Evolutionary conservation across 2,797 vertebrate species (phyloP).

Genomic region (Acomys russatus): DNA sequence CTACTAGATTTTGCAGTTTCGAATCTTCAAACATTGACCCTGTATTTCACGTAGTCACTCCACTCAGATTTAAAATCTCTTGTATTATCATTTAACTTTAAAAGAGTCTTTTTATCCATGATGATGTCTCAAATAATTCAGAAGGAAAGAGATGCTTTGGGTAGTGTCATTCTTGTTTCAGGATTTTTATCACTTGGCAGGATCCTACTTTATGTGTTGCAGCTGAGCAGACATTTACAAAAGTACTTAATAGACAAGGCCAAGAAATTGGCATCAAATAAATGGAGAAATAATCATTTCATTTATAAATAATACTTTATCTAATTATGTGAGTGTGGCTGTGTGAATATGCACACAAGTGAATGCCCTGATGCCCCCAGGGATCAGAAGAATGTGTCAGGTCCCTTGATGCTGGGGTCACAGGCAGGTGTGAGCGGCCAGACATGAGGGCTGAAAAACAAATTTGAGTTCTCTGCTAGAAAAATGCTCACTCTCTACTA

Average conservation of each 20-base stretch:
- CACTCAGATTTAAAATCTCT: neutral
- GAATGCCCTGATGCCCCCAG: neutral
- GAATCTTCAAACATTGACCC: neutral
- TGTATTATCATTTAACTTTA: conserved; percentile 45
- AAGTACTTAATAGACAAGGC: neutral
- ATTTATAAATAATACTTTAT: neutral
- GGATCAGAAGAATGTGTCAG: neutral
- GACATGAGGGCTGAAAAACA: neutral
- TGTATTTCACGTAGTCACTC: neutral
- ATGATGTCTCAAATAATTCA: conserved; percentile 36
- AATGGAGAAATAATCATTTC: neutral
- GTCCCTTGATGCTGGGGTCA: neutral
- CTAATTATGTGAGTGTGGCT: neutral
- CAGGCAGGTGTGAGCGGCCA: no score
- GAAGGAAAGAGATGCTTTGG: conserved; percentile 38
- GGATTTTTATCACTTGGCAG: conserved; percentile 46
- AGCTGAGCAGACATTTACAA: conserved; percentile 44
- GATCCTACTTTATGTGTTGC: conserved; percentile 55
- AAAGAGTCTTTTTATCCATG: neutral
- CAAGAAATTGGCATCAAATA: neutral
- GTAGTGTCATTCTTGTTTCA: conserved; percentile 65
- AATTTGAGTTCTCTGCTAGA: neutral
- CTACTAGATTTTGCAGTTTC: neutral
- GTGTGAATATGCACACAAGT: no score
- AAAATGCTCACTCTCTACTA: neutral